A percentile compares a stretch with the other conserved stretches of the same genome.
Conservation (phyloP, 2,888 invertebrate genomes). For the Scaptomyza reducta region DNA sequence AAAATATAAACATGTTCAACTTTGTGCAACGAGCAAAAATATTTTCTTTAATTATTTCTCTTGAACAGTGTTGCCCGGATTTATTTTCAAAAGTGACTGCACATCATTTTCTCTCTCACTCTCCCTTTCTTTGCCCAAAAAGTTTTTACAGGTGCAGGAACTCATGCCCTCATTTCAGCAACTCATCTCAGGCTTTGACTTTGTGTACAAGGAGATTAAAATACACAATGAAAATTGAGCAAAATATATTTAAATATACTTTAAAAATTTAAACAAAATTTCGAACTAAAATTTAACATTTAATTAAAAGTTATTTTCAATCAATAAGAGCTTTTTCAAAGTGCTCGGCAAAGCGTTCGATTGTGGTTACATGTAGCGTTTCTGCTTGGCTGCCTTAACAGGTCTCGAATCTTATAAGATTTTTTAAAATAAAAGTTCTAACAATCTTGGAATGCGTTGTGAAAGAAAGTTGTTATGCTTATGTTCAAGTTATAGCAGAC, state of each 20-base stretch:
- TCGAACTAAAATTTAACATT: too few species aligned
- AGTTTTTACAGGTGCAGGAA: conserved; percentile 31
- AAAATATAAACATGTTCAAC: conserved; percentile 1
- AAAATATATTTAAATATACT: too few species aligned
- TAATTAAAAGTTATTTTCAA: neutral
- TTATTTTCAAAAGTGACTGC: conserved; percentile 39
- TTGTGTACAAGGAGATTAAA: conserved; percentile 30
- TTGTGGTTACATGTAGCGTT: conserved; percentile 25
- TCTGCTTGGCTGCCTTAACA: conserved; percentile 6
- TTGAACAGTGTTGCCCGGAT: conserved; percentile 39
- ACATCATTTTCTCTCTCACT: conserved; percentile 5
- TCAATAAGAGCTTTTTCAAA: too few species aligned
- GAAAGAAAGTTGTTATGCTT: neutral
- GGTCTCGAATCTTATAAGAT: neutral
- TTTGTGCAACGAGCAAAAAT: conserved; percentile 33
- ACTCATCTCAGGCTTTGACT: conserved; percentile 2
- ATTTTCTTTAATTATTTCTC: conserved; percentile 66
- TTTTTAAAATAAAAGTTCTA: neutral
- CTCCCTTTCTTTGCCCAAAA: neutral
- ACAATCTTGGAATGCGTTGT: conserved; percentile 4
- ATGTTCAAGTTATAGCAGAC: neutral
- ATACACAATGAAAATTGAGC: conserved; percentile 8
- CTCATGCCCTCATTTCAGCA: conserved; percentile 8
- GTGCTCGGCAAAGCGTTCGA: conserved; percentile 28
- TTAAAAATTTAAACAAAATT: too few species aligned